phyloP scores from a whole-genome alignment of 2,113 vertebrate genomes.

The Pelusios castaneus region DNA sequence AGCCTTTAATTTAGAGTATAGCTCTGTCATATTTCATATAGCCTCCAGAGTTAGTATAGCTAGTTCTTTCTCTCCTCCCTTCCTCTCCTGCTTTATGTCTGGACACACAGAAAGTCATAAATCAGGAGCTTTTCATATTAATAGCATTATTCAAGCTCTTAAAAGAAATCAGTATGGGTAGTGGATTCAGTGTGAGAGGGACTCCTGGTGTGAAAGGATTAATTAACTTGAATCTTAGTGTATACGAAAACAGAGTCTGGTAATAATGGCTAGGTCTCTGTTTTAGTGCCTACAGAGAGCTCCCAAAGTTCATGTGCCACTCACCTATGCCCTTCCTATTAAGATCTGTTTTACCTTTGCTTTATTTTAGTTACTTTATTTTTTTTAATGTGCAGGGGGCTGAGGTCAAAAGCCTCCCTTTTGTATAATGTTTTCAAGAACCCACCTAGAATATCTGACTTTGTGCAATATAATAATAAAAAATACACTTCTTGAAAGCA shows the following conservation, averaged over 20 bases:
- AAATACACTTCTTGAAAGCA: not conserved
- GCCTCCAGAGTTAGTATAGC: conserved; percentile 1
- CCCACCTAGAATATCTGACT: not conserved
- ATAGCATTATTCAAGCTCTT: not conserved
- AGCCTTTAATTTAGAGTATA: not conserved
- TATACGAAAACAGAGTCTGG: not conserved
- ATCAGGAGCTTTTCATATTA: not conserved
- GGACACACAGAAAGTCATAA: not conserved
- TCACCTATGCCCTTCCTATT: not conserved
- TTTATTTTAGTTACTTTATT: not conserved
- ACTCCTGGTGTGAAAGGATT: not conserved
- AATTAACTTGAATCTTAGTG: not conserved
- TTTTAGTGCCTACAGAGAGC: not conserved
- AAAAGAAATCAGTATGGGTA: not conserved
- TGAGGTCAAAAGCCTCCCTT: not conserved
- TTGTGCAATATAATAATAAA: not conserved
- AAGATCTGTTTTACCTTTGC: not conserved
- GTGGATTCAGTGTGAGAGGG: rapidly evolving
- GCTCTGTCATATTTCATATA: not conserved
- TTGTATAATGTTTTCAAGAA: not conserved
- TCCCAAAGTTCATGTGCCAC: rapidly evolving
- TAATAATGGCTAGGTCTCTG: not conserved
- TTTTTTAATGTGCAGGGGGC: not conserved
- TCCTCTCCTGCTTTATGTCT: not conserved
- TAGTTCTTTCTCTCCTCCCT: not conserved